Percentiles rank a stretch among this genome's conserved stretches.
Conservation (phyloP, 2,113 vertebrate genomes). For the Epinephelus cyanopodus region DNA sequence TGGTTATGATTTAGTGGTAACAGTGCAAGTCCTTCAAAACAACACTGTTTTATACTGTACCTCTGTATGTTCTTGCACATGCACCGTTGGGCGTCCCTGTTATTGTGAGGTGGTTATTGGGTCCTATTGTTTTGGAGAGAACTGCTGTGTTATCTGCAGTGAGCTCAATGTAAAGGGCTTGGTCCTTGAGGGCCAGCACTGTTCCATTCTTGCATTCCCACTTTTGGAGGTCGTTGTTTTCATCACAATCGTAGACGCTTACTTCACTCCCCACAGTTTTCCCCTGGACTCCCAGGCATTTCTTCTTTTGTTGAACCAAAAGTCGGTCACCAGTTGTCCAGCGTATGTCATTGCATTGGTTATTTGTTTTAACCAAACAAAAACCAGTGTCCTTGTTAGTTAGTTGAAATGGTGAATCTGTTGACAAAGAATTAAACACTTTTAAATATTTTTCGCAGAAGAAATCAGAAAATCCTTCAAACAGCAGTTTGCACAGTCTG, state of each 20-base stretch:
- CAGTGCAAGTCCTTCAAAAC: not conserved
- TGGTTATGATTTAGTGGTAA: not conserved
- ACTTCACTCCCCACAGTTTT: conserved; percentile 85
- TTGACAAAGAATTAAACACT: not conserved
- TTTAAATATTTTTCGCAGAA: not conserved
- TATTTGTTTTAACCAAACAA: conserved; percentile 23
- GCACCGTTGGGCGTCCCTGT: conserved; percentile 86
- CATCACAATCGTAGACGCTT: conserved; percentile 86
- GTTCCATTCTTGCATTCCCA: conserved; percentile 92
- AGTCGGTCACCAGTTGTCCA: conserved; percentile 89
- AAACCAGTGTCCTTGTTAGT: conserved; percentile 25
- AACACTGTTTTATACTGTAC: conserved; percentile 71
- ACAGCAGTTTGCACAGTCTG: not conserved
- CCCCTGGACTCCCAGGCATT: conserved; percentile 88
- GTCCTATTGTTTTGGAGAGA: conserved; percentile 85
- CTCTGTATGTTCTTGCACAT: conserved; percentile 90
- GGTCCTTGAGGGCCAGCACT: conserved; percentile 86
- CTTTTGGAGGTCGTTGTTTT: conserved; percentile 86
- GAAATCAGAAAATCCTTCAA: not conserved
- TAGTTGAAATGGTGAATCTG: conserved; percentile 62
- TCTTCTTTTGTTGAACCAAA: conserved; percentile 77
- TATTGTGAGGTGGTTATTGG: conserved; percentile 88
- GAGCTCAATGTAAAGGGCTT: conserved; percentile 88
- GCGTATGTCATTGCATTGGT: conserved; percentile 61
- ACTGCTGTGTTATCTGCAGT: conserved; percentile 83